Evolutionary conservation across 2,113 vertebrate genomes (phyloP), one percentile per base, ranked within the genome.

Genomic region (Tretioscincus oriximinensis): DNA sequence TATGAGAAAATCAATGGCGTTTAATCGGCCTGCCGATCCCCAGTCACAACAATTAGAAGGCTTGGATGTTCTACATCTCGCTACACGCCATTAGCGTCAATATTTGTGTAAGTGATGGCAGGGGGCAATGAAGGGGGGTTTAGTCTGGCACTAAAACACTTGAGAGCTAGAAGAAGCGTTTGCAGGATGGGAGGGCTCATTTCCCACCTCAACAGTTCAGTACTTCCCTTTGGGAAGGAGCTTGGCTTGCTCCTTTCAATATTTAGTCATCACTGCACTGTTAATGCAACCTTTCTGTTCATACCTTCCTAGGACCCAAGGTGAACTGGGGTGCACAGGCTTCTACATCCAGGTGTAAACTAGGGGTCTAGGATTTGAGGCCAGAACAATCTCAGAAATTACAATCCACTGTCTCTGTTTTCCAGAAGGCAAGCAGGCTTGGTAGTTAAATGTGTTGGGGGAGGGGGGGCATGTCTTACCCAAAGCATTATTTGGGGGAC

Each of bases 21-120:
- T 97, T 98, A 98, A 98, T 97, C 96, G 96, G 96, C 96, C 97
- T 97, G 97, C 96, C 97, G 96, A 97, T 97, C 94, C 95, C 93
- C 96, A 96, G 96, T 97, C 97, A 97, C 97, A 97, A 98, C 97
- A 97, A 97, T 98, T 97, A 98, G 96, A 95, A 94, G 95, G 95
- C 94, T 96, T 95, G 96, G 97, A 97, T 97, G 96, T 96, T 96
- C 96, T 96, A 97, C 95, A 96, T 94, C 94, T 93, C 87, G 93
- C 92, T 78, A 93, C 91, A 90, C 87, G 88, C 91, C 92, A 88
- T 90, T 91, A 93, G 89, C 93, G 90, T 93, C 92, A 93, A 94
- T 92, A 91, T 92, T 90, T 90, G 87, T 90, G 89, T 90, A 92
- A 91, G 92, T 91, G 91, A 93, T 90, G 92, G 90, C 58, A 74